These are phyloP conservation scores for Microplitis mediator DNA, from an alignment of 1,140 invertebrate genomes.

Conservation along the genomic window DNA sequence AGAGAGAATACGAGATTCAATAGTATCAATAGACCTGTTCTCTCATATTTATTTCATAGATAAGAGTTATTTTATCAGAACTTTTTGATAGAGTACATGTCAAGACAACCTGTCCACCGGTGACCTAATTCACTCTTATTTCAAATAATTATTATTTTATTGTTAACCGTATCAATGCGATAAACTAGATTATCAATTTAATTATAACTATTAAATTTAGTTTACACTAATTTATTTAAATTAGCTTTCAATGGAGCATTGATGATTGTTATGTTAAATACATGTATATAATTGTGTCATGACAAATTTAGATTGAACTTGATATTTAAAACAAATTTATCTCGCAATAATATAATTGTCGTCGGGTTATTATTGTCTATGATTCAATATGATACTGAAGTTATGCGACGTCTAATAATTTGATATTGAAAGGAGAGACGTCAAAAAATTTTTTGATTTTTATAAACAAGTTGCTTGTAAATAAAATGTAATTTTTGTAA, in stretches of 20 bases:
- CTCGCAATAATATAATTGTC: slow-evolving; percentile 4
- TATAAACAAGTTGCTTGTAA: no score
- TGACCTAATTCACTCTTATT: slow-evolving; percentile 45
- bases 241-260: not conserved
- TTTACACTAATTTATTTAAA: no score
- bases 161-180: not conserved
- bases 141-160: slow-evolving; percentile 7
- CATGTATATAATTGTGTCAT: not conserved
- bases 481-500: no score
- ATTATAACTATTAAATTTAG: no score
- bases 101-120: slow-evolving; percentile 43
- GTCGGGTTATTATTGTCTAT: slow-evolving; percentile 31
- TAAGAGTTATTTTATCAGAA: not conserved
- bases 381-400: slow-evolving; percentile 10
- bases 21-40: not conserved
- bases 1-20: not conserved
- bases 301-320: slow-evolving; percentile 18
- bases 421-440: no score
- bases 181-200: no score
- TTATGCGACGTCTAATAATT: no score
- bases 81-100: slow-evolving; percentile 36
- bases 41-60: not conserved
- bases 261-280: not conserved
- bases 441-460: no score
- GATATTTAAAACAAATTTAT: slow-evolving; percentile 18